Conservation (phyloP, 2,797 vertebrate genomes). For the Fistularia tabacaria region DNA sequence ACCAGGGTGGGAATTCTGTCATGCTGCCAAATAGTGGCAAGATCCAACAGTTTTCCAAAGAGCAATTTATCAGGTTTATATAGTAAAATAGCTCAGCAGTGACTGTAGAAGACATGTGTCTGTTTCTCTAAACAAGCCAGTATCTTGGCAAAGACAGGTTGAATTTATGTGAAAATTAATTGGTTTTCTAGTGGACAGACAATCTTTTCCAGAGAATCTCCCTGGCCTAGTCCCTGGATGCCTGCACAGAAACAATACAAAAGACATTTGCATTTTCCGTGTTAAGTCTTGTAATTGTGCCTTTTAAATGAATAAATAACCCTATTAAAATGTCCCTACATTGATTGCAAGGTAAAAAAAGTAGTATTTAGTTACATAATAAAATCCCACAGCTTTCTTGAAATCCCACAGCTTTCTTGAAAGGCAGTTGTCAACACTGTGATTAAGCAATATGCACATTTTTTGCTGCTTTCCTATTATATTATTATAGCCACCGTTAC, state of each 20-base stretch:
- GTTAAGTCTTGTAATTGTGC: constrained; percentile 46
- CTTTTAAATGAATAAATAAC: constrained; percentile 56
- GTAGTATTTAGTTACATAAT: constrained; percentile 72
- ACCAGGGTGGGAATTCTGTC: constrained; percentile 1
- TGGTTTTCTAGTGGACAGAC: constrained; percentile 35
- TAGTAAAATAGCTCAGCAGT: constrained; percentile 3
- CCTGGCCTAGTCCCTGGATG: constrained; percentile 12
- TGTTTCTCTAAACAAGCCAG: constrained; percentile 10
- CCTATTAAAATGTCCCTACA: constrained; percentile 42
- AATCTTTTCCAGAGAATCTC: constrained; percentile 23
- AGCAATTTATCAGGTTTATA: background rate
- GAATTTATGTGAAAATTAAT: constrained; percentile 38
- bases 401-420: constrained; percentile 66
- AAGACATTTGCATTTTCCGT: constrained; percentile 20
- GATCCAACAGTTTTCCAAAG: background rate
- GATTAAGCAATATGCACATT: background rate
- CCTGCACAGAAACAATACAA: constrained; percentile 4
- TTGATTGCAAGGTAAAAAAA: constrained; percentile 52
- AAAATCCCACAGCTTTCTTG: constrained; percentile 72
- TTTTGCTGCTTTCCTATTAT: too few species aligned
- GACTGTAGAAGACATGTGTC: background rate
- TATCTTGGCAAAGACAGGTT: background rate
- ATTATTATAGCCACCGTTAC: too few species aligned
- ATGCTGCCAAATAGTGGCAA: background rate
- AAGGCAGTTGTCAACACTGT: constrained; percentile 68